Percentiles rank a stretch among this genome's conserved stretches.
Conservation (phyloP, 1,140 invertebrate species). For the Ostrea edulis region DNA sequence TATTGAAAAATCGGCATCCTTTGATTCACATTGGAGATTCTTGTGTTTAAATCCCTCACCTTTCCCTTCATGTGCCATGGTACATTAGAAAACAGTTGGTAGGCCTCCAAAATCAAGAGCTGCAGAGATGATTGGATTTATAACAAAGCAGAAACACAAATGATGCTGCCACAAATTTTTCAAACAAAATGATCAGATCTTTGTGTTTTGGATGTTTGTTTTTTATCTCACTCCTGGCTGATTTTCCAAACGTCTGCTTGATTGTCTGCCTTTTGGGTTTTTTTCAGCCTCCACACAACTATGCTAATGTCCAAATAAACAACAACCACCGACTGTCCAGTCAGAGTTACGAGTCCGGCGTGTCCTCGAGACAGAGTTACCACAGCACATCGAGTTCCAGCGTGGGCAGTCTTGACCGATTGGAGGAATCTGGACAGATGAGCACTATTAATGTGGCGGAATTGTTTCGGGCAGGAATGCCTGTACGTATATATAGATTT, state of each 20-base stretch:
- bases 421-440: slow-evolving; percentile 78
- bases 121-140: slow-evolving; percentile 11
- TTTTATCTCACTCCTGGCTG: not conserved
- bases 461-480: slow-evolving; percentile 82
- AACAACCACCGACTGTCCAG: slow-evolving; percentile 79
- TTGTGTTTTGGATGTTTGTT: slow-evolving; percentile 10
- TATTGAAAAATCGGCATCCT: not conserved
- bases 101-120: slow-evolving; percentile 14
- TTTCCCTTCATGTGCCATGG: not conserved
- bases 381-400: slow-evolving; percentile 82
- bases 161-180: slow-evolving; percentile 8
- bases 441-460: slow-evolving; percentile 82
- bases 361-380: slow-evolving; percentile 81
- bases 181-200: slow-evolving; percentile 5
- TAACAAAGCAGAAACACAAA: slow-evolving; percentile 17
- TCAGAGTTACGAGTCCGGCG: slow-evolving; percentile 81
- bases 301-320: slow-evolving; percentile 71
- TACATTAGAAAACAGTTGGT: not conserved
- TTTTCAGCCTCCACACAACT: slow-evolving; percentile 66
- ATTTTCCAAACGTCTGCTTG: not conserved
- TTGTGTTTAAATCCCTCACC: not conserved
- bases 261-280: not conserved
- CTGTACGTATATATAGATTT: slow-evolving; percentile 77
- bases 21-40: not conserved
- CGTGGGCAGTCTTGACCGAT: slow-evolving; percentile 80